Conservation (phyloP, 2,113 vertebrate species). For the Rhombomys opimus region DNA sequence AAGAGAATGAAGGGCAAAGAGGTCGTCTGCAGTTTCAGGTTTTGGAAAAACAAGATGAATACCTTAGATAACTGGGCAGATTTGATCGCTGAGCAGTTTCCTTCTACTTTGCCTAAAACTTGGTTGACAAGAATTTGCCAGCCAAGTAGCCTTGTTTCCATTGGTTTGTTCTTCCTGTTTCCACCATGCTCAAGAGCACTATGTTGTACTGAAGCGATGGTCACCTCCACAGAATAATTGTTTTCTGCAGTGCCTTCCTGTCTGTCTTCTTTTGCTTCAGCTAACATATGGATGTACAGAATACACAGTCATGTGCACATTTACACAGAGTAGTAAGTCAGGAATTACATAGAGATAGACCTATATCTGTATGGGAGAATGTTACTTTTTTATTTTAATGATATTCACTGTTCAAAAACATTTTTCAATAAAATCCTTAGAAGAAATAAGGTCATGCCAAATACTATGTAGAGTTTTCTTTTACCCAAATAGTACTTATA, state of each 20-base stretch:
- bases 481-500: background rate
- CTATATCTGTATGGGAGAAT: background rate
- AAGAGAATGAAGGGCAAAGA: background rate
- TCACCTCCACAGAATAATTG: background rate
- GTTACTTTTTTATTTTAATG: background rate
- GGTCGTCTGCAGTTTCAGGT: background rate
- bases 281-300: background rate
- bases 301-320: too few species aligned
- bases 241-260: background rate
- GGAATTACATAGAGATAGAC: background rate
- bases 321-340: background rate
- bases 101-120: background rate
- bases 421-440: background rate
- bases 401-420: background rate
- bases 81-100: background rate
- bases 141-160: background rate
- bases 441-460: background rate
- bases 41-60: background rate
- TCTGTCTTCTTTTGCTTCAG: background rate
- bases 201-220: background rate
- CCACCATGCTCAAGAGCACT: background rate
- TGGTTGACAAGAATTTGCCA: background rate
- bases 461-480: background rate
- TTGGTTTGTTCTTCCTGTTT: background rate
- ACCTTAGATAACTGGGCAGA: background rate